phyloP scores from a whole-genome alignment of 2,888 invertebrate species.

The Drosophila dives region DNA sequence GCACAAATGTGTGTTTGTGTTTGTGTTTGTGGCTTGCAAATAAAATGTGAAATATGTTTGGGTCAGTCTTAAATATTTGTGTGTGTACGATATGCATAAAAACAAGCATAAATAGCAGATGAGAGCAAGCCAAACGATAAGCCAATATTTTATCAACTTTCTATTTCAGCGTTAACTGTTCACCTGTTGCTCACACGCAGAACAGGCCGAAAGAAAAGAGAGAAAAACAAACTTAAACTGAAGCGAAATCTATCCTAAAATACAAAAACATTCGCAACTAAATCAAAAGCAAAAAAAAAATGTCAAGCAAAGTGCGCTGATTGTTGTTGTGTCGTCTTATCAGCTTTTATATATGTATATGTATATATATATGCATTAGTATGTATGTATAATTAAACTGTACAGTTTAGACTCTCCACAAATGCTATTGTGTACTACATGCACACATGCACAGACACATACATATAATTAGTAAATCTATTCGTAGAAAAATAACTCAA shows the following conservation, averaged over 20 bases:
- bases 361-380: not conserved
- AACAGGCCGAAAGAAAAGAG: slow-evolving; percentile 2
- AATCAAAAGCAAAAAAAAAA: slow-evolving; percentile 14
- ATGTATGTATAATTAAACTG: not conserved
- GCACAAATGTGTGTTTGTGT: slow-evolving; percentile 12
- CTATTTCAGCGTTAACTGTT: slow-evolving; percentile 55
- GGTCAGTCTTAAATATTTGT: not conserved
- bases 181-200: slow-evolving; percentile 56
- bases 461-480: slow-evolving; percentile 38
- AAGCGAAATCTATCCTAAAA: slow-evolving; percentile 20
- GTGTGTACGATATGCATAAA: not conserved
- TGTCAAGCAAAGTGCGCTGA: slow-evolving; percentile 50
- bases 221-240: not conserved
- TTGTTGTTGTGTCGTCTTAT: slow-evolving; percentile 39
- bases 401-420: not conserved
- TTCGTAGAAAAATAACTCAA: slow-evolving; percentile 19
- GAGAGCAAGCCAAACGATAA: not conserved
- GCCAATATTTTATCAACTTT: slow-evolving; percentile 54
- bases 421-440: not conserved
- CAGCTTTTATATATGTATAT: slow-evolving; percentile 12
- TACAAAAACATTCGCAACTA: not conserved
- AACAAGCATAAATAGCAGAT: slow-evolving; percentile 12
- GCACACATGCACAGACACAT: not conserved
- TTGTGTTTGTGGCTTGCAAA: slow-evolving; percentile 1
- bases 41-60: slow-evolving; percentile 2